Conservation (phyloP, 2,113 vertebrate species). For the Lepidothrix coronata region DNA sequence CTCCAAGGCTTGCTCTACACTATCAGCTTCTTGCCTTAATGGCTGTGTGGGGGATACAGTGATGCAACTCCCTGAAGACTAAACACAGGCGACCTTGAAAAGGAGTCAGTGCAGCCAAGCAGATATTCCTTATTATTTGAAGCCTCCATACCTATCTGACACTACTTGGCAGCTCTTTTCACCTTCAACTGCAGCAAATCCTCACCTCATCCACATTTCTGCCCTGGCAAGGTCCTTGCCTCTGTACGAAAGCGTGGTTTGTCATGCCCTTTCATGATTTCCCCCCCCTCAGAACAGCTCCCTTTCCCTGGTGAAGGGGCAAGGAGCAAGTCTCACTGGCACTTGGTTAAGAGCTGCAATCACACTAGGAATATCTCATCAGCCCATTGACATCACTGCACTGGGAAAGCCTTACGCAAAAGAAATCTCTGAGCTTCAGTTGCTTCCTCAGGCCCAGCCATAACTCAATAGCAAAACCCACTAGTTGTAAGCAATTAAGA, state of each 20-base stretch:
- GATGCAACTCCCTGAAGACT: background rate
- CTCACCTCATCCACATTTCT: background rate
- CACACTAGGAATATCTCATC: background rate
- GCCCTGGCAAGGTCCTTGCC: background rate
- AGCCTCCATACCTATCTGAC: background rate
- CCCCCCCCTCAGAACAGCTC: background rate
- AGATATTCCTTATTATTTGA: background rate
- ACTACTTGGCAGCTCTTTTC: background rate
- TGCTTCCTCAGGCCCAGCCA: background rate
- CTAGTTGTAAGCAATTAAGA: background rate
- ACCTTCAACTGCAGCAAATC: background rate
- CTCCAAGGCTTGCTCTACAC: background rate
- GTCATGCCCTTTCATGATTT: background rate
- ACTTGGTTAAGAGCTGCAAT: background rate
- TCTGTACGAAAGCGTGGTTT: background rate
- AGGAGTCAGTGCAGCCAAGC: background rate
- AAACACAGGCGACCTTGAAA: background rate
- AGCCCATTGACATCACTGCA: background rate
- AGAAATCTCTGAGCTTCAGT: background rate
- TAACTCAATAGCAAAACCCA: background rate
- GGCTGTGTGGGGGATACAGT: fast-evolving
- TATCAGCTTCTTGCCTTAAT: background rate
- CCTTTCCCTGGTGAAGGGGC: background rate
- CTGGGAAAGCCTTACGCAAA: background rate
- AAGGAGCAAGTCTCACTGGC: background rate